phyloP scores from a whole-genome alignment of 2,113 vertebrate species.

The Rhabdornis inornatus region DNA sequence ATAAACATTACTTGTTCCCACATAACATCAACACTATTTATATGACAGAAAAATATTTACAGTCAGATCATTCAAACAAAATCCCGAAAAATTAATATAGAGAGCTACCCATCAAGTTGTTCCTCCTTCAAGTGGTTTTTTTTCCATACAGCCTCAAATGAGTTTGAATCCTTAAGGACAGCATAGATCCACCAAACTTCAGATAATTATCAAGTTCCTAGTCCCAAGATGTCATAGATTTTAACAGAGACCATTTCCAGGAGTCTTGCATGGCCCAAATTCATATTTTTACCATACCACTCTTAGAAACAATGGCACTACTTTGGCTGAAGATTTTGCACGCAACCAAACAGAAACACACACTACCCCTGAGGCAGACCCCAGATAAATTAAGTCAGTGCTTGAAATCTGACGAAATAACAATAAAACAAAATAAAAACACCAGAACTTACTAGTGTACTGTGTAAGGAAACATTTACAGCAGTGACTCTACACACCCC shows the following conservation, averaged over 20 bases:
- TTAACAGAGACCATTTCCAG: background rate
- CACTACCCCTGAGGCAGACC: background rate
- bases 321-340: background rate
- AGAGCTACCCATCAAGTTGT: background rate
- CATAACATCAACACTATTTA: background rate
- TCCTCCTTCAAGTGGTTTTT: background rate
- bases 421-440: background rate
- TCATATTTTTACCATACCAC: background rate
- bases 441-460: background rate
- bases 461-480: constrained; percentile 25
- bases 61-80: background rate
- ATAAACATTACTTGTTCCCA: background rate
- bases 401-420: background rate
- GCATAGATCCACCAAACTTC: background rate
- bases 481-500: background rate
- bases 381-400: background rate
- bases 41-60: constrained; percentile 16
- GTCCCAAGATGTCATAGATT: background rate
- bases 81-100: background rate
- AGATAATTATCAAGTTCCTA: background rate
- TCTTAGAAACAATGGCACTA: background rate
- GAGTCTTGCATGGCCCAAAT: background rate
- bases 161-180: background rate
- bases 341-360: background rate
- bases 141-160: background rate